Base-by-base conservation (phyloP, 1,140 invertebrate genomes). In the Macrobrachium rosenbergii region DNA sequence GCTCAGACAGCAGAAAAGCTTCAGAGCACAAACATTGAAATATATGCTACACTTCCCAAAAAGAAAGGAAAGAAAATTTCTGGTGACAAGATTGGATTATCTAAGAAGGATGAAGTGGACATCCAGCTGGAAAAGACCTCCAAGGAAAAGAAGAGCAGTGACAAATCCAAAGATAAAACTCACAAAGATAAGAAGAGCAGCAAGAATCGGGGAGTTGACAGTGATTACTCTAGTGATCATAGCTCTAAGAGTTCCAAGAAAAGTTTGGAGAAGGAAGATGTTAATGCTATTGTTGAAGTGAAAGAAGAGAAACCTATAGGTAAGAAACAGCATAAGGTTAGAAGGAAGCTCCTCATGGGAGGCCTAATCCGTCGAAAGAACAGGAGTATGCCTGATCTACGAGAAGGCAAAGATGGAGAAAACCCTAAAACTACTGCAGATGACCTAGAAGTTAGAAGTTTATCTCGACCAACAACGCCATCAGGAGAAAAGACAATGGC, bases 271-370 rank as follows among this genome's bases (percentile, higher is more conserved):
- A 93, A 94, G 52, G 94, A 94, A 73, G 10, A 88, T 72, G 83
- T 78, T 21, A 89, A 90, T 83, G 89, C 90, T 45, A 86, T 88
- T 73, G 81, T 85, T 72, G 88, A 83, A n/a, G 73, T 79, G 16
- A 86, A 90, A 52, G 89, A 90, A 14, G 67, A 79, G 45, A 90
- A 90, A 86, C 82, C 85, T 16, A 87, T 95, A 64, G 95, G 94
- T 19, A 97, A 97, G 91, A 98, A 98, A 90, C 97, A 98, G 91
- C 97, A 98, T 91, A 97, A 97, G 92, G 97, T 98, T 67, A 92
- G 96, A 45, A 93, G 96, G 91, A 98, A 97, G 92, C 90, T 98
- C 0, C 90, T 98, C 2, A 97, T 98, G 96, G 96, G 97, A 43
- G 96, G 96, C 2, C 92, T 98, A 79, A 97, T 98, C 59, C 94